Percentiles rank a stretch among this genome's conserved stretches.
phyloP scores from a whole-genome alignment of 2,888 invertebrate species.

The Pristionchus fissidentatus region DNA sequence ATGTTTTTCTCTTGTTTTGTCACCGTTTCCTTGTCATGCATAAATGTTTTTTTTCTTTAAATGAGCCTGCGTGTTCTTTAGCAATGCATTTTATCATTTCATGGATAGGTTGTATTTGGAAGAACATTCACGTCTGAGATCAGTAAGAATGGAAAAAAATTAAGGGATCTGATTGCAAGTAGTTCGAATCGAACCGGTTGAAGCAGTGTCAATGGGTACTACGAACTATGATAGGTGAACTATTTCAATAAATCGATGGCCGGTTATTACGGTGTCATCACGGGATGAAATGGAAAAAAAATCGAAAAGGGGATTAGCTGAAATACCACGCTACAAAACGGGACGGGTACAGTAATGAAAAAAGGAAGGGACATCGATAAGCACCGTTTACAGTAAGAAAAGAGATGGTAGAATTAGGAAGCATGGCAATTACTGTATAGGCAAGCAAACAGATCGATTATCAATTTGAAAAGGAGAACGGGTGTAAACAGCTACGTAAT shows the following conservation, averaged over 20 bases:
- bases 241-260: not conserved
- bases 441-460: conserved; percentile 24
- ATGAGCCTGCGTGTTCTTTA: too few species aligned
- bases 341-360: too few species aligned
- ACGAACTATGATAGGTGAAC: too few species aligned
- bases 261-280: too few species aligned
- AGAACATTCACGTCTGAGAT: not conserved
- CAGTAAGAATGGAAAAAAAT: not conserved
- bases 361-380: not conserved
- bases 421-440: conserved; percentile 39
- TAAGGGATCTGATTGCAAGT: not conserved
- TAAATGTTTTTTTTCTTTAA: too few species aligned
- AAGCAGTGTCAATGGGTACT: too few species aligned
- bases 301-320: not conserved
- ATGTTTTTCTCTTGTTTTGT: not conserved
- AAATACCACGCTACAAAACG: not conserved
- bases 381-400: conserved; percentile 8
- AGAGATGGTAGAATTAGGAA: not conserved
- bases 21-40: not conserved
- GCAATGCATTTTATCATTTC: not conserved
- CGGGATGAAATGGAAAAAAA: not conserved
- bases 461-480: not conserved
- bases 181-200: not conserved
- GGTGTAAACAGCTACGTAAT: conserved; percentile 30
- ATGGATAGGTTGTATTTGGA: not conserved